Percentiles rank a stretch among this genome's conserved stretches.
Conservation (phyloP, 2,113 vertebrate genomes). For the Psophia crepitans region DNA sequence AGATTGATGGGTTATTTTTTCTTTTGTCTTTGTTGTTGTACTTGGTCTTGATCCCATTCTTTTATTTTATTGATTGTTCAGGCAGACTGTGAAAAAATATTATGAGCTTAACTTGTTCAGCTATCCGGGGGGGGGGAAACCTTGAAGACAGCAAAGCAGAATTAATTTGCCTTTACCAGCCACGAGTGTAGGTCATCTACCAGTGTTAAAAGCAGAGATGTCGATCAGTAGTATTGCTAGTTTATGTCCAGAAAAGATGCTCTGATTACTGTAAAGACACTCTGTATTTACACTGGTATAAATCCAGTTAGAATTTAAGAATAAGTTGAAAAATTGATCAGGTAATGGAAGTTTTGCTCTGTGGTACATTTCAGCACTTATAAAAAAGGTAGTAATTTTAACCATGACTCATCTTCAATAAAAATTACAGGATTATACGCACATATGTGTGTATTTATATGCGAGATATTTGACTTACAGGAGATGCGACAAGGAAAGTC, state of each 20-base stretch:
- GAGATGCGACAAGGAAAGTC: not conserved
- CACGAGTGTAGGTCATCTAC: not conserved
- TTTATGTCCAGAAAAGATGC: not conserved
- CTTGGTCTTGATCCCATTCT: constrained; percentile 13
- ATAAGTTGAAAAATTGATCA: not conserved
- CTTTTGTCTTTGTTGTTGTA: not conserved
- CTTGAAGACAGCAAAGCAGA: not conserved
- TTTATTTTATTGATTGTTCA: constrained; percentile 38
- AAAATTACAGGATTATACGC: not conserved
- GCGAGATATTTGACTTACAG: not conserved
- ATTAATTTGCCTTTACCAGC: not conserved
- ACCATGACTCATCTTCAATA: not conserved
- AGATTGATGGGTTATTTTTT: not conserved
- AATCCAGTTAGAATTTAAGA: not conserved
- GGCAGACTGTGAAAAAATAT: not conserved
- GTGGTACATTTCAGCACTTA: not conserved
- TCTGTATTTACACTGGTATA: not conserved
- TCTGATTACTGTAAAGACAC: not conserved
- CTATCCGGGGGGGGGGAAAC: not conserved
- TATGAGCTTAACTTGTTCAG: constrained; percentile 7
- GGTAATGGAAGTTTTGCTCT: not conserved
- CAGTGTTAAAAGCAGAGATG: not conserved
- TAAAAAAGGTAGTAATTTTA: not conserved
- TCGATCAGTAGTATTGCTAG: not conserved
- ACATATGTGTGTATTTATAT: not conserved